These are phyloP conservation scores for Drosophila cognata DNA, from an alignment of 2,888 invertebrate species.

Conservation along the genomic window DNA sequence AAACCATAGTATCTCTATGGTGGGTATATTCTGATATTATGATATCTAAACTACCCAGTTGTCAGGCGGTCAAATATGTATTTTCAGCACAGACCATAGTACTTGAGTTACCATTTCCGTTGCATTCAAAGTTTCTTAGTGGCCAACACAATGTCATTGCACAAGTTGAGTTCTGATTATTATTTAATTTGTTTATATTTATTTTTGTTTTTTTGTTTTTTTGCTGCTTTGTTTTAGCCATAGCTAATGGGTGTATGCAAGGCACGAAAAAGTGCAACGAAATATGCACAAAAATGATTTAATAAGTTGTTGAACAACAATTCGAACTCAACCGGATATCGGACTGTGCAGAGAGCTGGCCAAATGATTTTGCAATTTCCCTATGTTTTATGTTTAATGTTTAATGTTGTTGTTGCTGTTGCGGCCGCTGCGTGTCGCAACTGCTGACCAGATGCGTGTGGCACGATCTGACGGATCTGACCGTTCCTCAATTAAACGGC, in stretches of 20 bases:
- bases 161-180: constrained; percentile 3
- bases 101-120: constrained; percentile 26
- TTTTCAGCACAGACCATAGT: background rate
- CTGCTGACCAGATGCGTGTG: constrained; percentile 58
- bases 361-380: constrained; percentile 66
- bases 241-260: constrained; percentile 9
- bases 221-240: background rate
- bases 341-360: constrained; percentile 43
- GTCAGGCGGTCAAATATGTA: background rate
- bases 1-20: background rate
- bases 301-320: constrained; percentile 66
- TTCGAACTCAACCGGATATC: constrained; percentile 62
- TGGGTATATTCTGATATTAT: background rate
- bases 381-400: constrained; percentile 30
- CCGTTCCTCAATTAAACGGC: constrained; percentile 55
- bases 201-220: constrained; percentile 1
- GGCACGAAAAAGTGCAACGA: constrained; percentile 31
- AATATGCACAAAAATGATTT: constrained; percentile 62
- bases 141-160: constrained; percentile 28
- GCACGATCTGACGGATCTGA: constrained; percentile 37
- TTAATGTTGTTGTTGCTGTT: background rate
- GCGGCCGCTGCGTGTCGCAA: constrained; percentile 47
- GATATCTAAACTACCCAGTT: background rate
- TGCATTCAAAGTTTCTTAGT: constrained; percentile 6
- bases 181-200: background rate